phyloP scores from a whole-genome alignment of 1,140 invertebrate genomes.

The Hyles euphorbiae region DNA sequence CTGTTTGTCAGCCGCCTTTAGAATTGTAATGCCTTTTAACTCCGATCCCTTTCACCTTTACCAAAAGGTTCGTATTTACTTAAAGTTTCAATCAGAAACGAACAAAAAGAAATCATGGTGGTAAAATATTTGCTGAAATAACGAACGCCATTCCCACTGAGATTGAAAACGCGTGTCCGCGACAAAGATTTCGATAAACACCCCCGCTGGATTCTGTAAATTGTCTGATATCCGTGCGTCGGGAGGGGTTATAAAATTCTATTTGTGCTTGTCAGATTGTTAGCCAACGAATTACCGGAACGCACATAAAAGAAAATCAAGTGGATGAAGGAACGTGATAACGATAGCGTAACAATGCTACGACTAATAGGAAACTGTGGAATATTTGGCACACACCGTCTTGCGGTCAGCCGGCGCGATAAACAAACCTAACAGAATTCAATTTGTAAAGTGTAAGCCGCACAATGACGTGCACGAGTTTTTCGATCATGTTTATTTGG shows the following conservation, averaged over 20 bases:
- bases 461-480: slow-evolving; percentile 34
- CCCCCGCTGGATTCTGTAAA: slow-evolving; percentile 4
- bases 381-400: slow-evolving; percentile 19
- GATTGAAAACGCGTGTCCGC: neutral
- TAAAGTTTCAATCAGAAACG: slow-evolving; percentile 18
- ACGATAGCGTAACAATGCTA: neutral
- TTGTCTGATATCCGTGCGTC: slow-evolving; percentile 3
- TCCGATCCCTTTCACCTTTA: slow-evolving; percentile 4
- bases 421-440: slow-evolving; percentile 31
- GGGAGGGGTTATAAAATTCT: slow-evolving; percentile 7
- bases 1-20: slow-evolving; percentile 10
- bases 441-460: slow-evolving; percentile 40
- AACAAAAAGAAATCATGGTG: slow-evolving; percentile 1
- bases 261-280: slow-evolving; percentile 4
- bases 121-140: slow-evolving; percentile 1
- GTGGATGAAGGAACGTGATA: slow-evolving; percentile 3
- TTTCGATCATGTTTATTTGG: slow-evolving; percentile 45
- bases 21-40: slow-evolving; percentile 12
- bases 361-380: slow-evolving; percentile 15
- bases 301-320: slow-evolving; percentile 9
- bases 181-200: neutral
- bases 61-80: slow-evolving; percentile 20
- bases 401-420: slow-evolving; percentile 21
- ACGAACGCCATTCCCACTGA: neutral
- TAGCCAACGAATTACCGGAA: slow-evolving; percentile 1